Evolutionary conservation across 2,797 vertebrate species (phyloP).

Genomic region (Gadopsis bispinosus): DNA sequence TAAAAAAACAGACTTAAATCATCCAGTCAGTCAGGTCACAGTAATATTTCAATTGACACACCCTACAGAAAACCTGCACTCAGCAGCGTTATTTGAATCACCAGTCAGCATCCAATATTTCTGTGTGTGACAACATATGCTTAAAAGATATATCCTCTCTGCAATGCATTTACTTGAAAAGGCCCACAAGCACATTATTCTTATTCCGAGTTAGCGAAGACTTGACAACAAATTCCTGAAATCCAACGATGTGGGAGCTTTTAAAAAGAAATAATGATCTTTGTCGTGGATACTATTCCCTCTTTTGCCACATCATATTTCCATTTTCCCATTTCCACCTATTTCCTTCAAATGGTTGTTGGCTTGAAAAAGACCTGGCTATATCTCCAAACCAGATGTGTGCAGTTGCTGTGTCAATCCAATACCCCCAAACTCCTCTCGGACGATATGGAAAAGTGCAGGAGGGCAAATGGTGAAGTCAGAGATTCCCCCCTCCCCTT

Average conservation of each 20-base stretch:
- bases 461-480: constrained; percentile 85
- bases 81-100: constrained; percentile 53
- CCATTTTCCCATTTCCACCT: constrained; percentile 61
- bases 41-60: constrained; percentile 60
- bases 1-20: constrained; percentile 45
- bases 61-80: constrained; percentile 51
- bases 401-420: constrained; percentile 80
- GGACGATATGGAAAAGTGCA: constrained; percentile 80
- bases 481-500: constrained; percentile 74
- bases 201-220: constrained; percentile 10
- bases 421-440: constrained; percentile 74
- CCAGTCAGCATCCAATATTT: constrained; percentile 45
- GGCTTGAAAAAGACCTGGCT: constrained; percentile 47
- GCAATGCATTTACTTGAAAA: constrained; percentile 33
- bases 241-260: constrained; percentile 20
- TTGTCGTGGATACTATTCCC: constrained; percentile 43
- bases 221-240: constrained; percentile 34
- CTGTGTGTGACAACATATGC: constrained; percentile 40
- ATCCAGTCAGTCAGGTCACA: constrained; percentile 36
- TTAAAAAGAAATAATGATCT: constrained; percentile 27
- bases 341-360: constrained; percentile 58
- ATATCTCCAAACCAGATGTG: constrained; percentile 80
- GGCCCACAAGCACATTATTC: constrained; percentile 15
- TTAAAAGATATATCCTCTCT: constrained; percentile 9
- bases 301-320: constrained; percentile 63